phyloP scores from a whole-genome alignment of 2,113 vertebrate species.

The Datnioides undecimradiatus region DNA sequence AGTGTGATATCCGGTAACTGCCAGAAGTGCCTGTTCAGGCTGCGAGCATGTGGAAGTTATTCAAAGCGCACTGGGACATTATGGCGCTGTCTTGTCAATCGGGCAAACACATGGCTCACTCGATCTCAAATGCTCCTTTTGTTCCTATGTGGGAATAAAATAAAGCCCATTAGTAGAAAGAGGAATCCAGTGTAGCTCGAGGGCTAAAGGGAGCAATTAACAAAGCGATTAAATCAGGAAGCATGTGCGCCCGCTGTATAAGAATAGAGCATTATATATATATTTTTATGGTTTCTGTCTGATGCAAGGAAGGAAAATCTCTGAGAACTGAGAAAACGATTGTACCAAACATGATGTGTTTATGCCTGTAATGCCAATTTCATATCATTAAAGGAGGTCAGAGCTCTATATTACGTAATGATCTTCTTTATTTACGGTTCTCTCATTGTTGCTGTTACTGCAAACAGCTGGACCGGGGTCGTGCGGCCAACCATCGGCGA shows the following conservation, averaged over 20 bases:
- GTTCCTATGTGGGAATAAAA: too few species aligned
- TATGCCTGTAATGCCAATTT: not conserved
- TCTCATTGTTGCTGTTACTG: too few species aligned
- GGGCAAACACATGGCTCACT: not conserved
- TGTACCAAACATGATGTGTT: not conserved
- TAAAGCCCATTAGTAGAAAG: too few species aligned
- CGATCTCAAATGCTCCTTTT: not conserved
- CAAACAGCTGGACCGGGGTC: not conserved
- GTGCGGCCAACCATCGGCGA: too few species aligned
- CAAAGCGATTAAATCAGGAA: not conserved
- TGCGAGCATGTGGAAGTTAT: not conserved
- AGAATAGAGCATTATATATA: not conserved
- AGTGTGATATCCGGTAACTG: conserved; percentile 11
- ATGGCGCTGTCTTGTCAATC: not conserved
- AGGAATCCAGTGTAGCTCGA: too few species aligned
- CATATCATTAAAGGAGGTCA: not conserved
- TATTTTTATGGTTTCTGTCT: not conserved
- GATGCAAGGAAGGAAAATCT: not conserved
- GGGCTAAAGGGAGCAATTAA: not conserved
- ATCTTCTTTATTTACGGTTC: too few species aligned
- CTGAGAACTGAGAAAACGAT: not conserved
- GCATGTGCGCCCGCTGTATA: not conserved
- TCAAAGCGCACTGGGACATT: not conserved
- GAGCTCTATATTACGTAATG: not conserved
- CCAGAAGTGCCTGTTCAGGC: conserved; percentile 13